Conservation (phyloP, 2,113 vertebrate genomes). For the Macrotus californicus region DNA sequence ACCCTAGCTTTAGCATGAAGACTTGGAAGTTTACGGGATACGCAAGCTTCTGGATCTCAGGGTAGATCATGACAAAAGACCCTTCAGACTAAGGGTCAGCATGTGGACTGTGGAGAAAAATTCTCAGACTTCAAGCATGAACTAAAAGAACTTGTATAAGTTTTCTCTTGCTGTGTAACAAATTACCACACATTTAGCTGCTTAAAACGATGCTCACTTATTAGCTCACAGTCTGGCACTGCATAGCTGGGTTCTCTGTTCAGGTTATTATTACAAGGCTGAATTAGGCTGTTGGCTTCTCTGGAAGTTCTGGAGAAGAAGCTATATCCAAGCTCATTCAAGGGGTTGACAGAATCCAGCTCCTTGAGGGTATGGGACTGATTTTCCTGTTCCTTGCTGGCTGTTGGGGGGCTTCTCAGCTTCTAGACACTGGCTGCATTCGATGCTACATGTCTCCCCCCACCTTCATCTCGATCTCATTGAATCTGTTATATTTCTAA, state of each 20-base stretch:
- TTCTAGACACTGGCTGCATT: neutral
- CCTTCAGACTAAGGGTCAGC: neutral
- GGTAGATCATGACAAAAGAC: neutral
- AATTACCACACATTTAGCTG: neutral
- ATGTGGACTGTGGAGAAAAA: neutral
- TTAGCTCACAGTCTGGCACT: neutral
- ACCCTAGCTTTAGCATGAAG: fast-evolving
- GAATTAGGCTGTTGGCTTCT: neutral
- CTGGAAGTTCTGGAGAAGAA: neutral
- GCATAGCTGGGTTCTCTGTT: neutral
- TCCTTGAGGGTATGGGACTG: neutral
- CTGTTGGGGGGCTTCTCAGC: neutral
- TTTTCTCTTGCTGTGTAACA: neutral
- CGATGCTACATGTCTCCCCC: fast-evolving
- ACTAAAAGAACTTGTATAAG: neutral
- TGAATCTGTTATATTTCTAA: neutral
- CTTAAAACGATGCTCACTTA: neutral
- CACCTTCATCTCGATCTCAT: neutral
- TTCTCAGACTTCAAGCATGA: neutral
- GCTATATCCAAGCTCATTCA: neutral
- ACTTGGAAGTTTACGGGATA: neutral
- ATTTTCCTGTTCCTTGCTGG: neutral
- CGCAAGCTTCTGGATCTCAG: neutral
- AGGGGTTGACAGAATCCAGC: neutral
- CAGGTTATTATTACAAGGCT: neutral